Conservation (phyloP, 1,140 invertebrate genomes). For the Onthophagus taurus region DNA sequence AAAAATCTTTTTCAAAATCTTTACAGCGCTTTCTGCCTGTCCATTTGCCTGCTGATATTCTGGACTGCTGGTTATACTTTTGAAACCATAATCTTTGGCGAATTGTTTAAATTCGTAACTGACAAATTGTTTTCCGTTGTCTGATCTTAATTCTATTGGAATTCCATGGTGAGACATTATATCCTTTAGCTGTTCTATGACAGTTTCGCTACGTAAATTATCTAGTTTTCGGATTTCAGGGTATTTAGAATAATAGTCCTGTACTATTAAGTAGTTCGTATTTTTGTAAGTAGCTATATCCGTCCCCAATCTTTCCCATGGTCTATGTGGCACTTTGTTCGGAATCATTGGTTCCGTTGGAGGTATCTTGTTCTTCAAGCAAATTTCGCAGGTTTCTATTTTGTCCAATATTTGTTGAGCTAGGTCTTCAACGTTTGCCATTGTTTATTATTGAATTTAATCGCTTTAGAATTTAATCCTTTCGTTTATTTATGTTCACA, state of each 20-base stretch:
- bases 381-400: too few relatives aligned
- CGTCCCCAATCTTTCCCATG: conserved; percentile 25
- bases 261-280: conserved; percentile 22
- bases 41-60: conserved; percentile 18
- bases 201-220: conserved; percentile 14
- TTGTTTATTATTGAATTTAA: too few relatives aligned
- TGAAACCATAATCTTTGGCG: conserved; percentile 19
- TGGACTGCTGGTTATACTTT: conserved; percentile 22
- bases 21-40: conserved; percentile 17
- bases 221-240: conserved; percentile 20
- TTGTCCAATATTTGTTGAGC: too few relatives aligned
- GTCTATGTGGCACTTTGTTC: conserved; percentile 17
- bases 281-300: conserved; percentile 26
- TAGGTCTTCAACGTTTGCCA: too few relatives aligned
- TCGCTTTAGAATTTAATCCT: too few relatives aligned
- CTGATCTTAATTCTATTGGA: conserved; percentile 16
- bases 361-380: too few relatives aligned
- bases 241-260: conserved; percentile 28
- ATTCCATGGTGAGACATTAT: conserved; percentile 24
- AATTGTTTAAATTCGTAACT: conserved; percentile 20
- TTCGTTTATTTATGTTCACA: too few relatives aligned
- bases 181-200: conserved; percentile 19
- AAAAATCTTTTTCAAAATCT: conserved; percentile 21
- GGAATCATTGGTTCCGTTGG: too few relatives aligned
- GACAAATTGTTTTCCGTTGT: conserved; percentile 23